Base-by-base conservation (phyloP, 92 coral and sea anemone species). In the Ricordea florida region DNA sequence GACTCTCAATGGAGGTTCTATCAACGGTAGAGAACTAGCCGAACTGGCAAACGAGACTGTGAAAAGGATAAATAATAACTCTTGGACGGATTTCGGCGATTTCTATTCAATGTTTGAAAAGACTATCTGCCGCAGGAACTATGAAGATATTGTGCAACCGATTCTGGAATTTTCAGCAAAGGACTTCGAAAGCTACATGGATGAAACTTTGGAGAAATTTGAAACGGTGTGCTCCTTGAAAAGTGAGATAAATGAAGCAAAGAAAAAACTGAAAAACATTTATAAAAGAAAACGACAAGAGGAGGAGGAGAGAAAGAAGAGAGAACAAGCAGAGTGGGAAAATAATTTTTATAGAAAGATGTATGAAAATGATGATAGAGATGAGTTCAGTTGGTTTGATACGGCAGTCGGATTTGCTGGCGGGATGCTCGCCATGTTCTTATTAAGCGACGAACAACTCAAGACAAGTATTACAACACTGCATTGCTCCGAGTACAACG, bases 401-500 rank as follows among this genome's bases (percentile, higher is more conserved):
- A 22, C 3, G 0, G 57, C 9, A 0, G 64, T 18, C 3, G 26
- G 10, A 0, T 11, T 23, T 14, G 38, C 43, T 52, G 38, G 6
- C 21, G 25, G 9, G 2, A 5, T 49, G 15, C 10, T 38, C 0
- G 8, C 10, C 21, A 3, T 36, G 2, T 0, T 15, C 4, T 1
- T 51, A 23, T 16, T 77, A 23, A 85, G 90, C 44, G 90, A 85
- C 25, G 57, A 80, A 16, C 15, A 36, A 6, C 81, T 85, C 25
- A 85, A 85, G 40, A 32, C 34, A 20, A 85, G 71, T 57, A 27
- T 85, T 6, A 78, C 85, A 10, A 56, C 65, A 3, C 10, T 85
- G 16, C 85, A 58, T 33, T 56, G 15, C 58, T 78, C 90, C 21
- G 49, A 62, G 28, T 85, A 78, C 76, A 59, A 71, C 46, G 62